phyloP scores from a whole-genome alignment of 2,888 invertebrate species.

The Cremastobaeus sp. region DNA sequence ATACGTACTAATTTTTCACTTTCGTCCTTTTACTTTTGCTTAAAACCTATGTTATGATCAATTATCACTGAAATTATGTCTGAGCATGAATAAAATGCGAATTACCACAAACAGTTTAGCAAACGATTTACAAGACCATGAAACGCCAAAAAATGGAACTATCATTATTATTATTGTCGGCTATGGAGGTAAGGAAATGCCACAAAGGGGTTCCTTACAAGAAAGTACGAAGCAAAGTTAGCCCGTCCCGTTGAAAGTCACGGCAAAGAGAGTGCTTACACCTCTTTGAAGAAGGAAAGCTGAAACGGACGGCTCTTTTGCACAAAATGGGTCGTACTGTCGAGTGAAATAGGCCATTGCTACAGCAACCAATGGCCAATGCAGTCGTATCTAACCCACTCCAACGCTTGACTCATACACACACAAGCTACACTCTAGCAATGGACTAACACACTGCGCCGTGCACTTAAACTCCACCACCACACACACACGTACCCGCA shows the following conservation, averaged over 20 bases:
- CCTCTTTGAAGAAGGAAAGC: conserved; percentile 61
- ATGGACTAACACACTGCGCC: too few relatives aligned
- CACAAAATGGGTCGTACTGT: conserved; percentile 74
- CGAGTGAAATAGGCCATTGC: conserved; percentile 74
- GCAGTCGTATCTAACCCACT: conserved; percentile 64
- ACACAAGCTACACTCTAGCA: too few relatives aligned
- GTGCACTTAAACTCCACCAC: not conserved
- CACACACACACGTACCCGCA: conserved; percentile 2
- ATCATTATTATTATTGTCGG: conserved; percentile 44
- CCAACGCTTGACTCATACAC: conserved; percentile 27
- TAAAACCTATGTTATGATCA: too few relatives aligned
- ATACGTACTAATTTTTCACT: too few relatives aligned
- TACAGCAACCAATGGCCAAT: conserved; percentile 73
- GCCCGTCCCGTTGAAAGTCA: conserved; percentile 60
- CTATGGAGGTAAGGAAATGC: conserved; percentile 43
- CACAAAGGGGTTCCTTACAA: conserved; percentile 36
- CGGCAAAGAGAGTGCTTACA: conserved; percentile 62
- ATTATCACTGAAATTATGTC: too few relatives aligned
- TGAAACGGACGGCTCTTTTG: conserved; percentile 67
- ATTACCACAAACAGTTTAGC: conserved; percentile 31
- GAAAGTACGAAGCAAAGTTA: conserved; percentile 20
- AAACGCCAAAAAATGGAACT: conserved; percentile 29
- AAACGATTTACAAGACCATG: conserved; percentile 41
- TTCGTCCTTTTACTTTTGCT: too few relatives aligned
- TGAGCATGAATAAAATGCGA: conserved; percentile 7